Evolutionary conservation across 2,888 invertebrate genomes (phyloP).

Genomic region (Sinopyrophorus schimmeli): DNA sequence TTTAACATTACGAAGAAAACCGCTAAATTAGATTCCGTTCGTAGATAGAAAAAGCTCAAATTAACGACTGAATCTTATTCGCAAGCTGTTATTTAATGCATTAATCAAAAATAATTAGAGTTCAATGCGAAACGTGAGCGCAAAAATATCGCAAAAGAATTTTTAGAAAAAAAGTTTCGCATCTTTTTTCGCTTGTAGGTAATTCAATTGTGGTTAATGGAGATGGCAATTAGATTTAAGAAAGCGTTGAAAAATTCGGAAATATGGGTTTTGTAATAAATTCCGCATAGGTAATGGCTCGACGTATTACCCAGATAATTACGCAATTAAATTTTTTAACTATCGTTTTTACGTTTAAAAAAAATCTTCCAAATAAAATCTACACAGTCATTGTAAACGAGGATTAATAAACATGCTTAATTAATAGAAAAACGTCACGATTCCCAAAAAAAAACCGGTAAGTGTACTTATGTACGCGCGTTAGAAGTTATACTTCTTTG

Average conservation of each 20-base stretch:
- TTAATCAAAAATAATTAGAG: neutral
- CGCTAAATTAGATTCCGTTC: neutral
- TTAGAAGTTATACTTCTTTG: too few species aligned
- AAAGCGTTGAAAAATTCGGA: slow-evolving; percentile 18
- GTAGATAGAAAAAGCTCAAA: neutral
- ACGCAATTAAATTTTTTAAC: too few species aligned
- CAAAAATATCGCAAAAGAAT: neutral
- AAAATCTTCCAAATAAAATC: too few species aligned
- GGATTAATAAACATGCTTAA: too few species aligned
- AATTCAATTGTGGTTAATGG: slow-evolving; percentile 9
- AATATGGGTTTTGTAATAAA: slow-evolving; percentile 16
- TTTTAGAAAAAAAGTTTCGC: slow-evolving; percentile 10
- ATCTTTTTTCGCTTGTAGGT: slow-evolving; percentile 14
- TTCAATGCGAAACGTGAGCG: neutral
- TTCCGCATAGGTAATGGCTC: slow-evolving; percentile 12
- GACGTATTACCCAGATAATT: too few species aligned
- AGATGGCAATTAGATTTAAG: slow-evolving; percentile 14
- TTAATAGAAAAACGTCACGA: too few species aligned
- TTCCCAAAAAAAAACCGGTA: too few species aligned
- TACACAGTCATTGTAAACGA: too few species aligned
- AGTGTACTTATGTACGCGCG: too few species aligned
- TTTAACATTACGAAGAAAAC: slow-evolving; percentile 1
- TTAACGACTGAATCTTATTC: neutral
- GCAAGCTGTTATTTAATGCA: slow-evolving; percentile 2
- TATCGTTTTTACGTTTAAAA: too few species aligned